Conservation (phyloP, 2,113 vertebrate species). For the Brachypodius melanocephalos region DNA sequence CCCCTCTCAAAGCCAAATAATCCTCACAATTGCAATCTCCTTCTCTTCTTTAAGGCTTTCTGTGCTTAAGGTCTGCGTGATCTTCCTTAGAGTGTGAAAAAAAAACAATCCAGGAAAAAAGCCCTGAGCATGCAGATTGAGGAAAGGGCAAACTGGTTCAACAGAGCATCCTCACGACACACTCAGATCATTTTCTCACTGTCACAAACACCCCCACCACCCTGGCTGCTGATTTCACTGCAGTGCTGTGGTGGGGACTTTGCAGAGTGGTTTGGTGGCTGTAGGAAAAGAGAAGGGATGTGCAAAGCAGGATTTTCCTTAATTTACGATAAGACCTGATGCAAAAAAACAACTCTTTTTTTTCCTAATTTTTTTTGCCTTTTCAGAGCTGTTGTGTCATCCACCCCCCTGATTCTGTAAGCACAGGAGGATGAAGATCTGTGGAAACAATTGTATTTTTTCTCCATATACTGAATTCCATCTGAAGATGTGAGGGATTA, state of each 20-base stretch:
- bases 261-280: background rate
- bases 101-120: background rate
- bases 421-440: background rate
- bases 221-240: background rate
- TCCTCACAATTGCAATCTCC: background rate
- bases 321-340: background rate
- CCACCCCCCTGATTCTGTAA: background rate
- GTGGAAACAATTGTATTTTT: background rate
- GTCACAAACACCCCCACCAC: background rate
- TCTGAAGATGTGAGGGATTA: background rate
- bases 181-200: background rate
- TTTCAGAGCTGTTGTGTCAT: background rate
- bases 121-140: background rate
- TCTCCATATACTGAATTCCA: background rate
- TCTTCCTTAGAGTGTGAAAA: background rate
- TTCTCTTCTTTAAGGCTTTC: background rate
- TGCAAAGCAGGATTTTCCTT: background rate
- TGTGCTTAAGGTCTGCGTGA: background rate
- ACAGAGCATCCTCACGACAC: background rate
- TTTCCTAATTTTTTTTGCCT: fast-evolving
- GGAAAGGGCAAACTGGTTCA: constrained; percentile 15
- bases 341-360: background rate
- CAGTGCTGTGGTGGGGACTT: background rate
- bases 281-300: background rate
- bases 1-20: constrained; percentile 16